Evolutionary conservation across 2,113 vertebrate genomes (phyloP), one percentile per base, ranked within the genome.

Genomic region (Apteryx owenii): DNA sequence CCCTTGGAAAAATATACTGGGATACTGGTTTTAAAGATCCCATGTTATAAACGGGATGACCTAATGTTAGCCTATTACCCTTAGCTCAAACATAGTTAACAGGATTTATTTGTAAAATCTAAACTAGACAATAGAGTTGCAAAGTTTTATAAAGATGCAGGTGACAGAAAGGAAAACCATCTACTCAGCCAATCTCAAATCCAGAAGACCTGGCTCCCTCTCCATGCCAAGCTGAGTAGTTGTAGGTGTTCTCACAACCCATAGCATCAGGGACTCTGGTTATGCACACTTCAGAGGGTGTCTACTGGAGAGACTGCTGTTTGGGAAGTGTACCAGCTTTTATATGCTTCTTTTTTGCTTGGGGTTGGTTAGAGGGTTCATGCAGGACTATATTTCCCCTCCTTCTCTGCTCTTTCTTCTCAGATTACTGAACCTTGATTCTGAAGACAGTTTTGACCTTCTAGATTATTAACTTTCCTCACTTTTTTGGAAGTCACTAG

Each of bases 351-450:
- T 80, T 38, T 38, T 85, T 91, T 73, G 42, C 15, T 33, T n/a
- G 36, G 38, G 4, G 5, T 64, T 78, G 73, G 4, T 62, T 23
- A 70, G 44, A 83, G 10, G 4, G 10, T 36, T 86, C 3, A 17
- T 48, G 11, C 2, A 5, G 16, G 19, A 44, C 21, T 0, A 0
- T 42, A 40, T 40, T 82, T 89, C 53, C 12, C 8, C 9, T 16
- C 29, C 19, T 58, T 75, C 48, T 79, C 19, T 21, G 11, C n/a
- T 89, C 33, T 81, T 77, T 28, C 60, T 72, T 8, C 21, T 85
- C 23, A 65, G 8, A 25, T 80, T 65, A 31, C n/a, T 80, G 3
- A 22, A 61, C 16, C 5, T 64, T 38, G 19, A 5, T 65, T 82
- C 85, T 58, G 48, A 89, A 70, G 38, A 48, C 7, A 10, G 2